Evolutionary conservation across 1,140 invertebrate genomes (phyloP).

Genomic region (Lysiphlebus fabarum): DNA sequence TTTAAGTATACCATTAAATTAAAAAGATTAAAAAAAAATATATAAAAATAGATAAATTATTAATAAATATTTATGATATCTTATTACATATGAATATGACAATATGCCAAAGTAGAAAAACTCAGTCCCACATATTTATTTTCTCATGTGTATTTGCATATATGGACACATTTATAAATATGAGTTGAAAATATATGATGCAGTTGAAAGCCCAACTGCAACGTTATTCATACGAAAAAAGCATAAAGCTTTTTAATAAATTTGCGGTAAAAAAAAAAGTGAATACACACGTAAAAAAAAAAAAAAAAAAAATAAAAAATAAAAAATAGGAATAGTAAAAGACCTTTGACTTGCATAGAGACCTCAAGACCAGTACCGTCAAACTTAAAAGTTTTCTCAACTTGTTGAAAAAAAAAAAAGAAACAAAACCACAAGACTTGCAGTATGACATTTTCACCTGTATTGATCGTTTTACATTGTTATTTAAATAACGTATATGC

Average conservation of each 20-base stretch:
- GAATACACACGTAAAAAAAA: neutral
- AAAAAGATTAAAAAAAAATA: too few relatives aligned
- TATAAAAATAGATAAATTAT: too few relatives aligned
- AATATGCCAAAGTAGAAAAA: too few relatives aligned
- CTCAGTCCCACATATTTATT: too few relatives aligned
- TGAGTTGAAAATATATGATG: too few relatives aligned
- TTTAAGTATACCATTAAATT: too few relatives aligned
- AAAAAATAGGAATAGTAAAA: neutral
- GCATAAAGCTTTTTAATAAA: constrained; percentile 23
- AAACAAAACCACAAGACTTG: neutral
- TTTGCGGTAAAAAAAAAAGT: constrained; percentile 11
- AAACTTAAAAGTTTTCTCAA: constrained; percentile 18
- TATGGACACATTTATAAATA: too few relatives aligned
- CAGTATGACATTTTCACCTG: constrained; percentile 24
- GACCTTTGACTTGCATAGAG: neutral
- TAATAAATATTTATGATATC: too few relatives aligned
- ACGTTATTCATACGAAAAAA: constrained; percentile 5
- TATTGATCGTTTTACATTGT: constrained; percentile 29
- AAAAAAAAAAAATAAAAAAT: too few relatives aligned
- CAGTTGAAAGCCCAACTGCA: neutral
- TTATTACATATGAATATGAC: too few relatives aligned
- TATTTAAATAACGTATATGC: too few relatives aligned
- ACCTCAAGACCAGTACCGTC: constrained; percentile 3
- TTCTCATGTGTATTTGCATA: too few relatives aligned
- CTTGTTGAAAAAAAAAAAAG: constrained; percentile 12